Evolutionary conservation across 2,888 invertebrate species (phyloP), one percentile per base, ranked within the genome.

Genomic region (Xanthostigma xanthostigma): DNA sequence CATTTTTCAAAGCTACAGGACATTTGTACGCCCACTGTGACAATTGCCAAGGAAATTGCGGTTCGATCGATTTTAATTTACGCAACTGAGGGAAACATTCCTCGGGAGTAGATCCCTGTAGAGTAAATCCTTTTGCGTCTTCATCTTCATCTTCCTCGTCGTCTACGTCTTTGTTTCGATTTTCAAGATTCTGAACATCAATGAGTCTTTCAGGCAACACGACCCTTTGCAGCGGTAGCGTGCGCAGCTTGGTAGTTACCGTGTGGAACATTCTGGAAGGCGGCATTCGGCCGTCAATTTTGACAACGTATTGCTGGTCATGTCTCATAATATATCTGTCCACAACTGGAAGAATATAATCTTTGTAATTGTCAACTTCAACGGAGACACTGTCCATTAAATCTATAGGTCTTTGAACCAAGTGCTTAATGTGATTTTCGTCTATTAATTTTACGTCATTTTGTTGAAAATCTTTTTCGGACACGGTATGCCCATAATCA

Each of bases 21-120:
- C 83, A 83, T 55, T 72, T 65, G 45, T 68, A 71, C 38, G 64
- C 68, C 79, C 79, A 81, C 42, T 70, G 66, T 4, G 80, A 79
- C 53, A 75, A 60, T 42, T 59, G 58, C 71, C 71, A 73, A 50
- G 64, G 64, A 53, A 64, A 71, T 51, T 57, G 56, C 0, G 58
- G 53, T 14, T 61, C 61, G 12, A 65, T 56, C 1, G 59, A 59
- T 10, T 62, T 58, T 50, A 53, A 57, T 17, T 53, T 58, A 27
- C 55, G 50, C 13, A 70, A 55, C 39, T 59, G 52, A 40, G 59
- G 56, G 37, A 66, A 68, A n/a, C 56, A 57, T 46, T 67, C 64
- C 17, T 65, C 62, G 2, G 57, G 53, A n/a, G 56, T 54, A 37
- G 54, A 47, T 11, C 49, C 53, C 34, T 58, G 57, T 33, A 58